Evolutionary conservation across 2,113 vertebrate species (phyloP).

Genomic region (Cyanistes caeruleus): DNA sequence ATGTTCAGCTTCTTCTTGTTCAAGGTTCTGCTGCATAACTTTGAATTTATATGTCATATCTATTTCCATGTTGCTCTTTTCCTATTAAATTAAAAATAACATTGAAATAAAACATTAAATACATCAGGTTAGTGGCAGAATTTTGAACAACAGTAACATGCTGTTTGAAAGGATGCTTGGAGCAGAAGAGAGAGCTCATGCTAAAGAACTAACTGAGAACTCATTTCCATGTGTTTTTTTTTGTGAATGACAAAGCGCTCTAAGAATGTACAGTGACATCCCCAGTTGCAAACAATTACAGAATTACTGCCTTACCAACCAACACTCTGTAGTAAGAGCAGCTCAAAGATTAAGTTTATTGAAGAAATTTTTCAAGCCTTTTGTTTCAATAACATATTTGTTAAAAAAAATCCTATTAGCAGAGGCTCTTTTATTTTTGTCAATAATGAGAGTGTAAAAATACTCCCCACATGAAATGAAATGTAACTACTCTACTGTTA

Average conservation of each 20-base stretch:
- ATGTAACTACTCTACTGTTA: not conserved
- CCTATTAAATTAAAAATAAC: slow-evolving; percentile 74
- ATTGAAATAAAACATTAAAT: not conserved
- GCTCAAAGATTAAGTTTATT: not conserved
- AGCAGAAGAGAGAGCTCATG: not conserved
- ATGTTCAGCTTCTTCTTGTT: slow-evolving; percentile 93
- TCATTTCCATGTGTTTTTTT: not conserved
- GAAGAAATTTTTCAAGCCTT: not conserved
- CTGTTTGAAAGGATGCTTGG: not conserved
- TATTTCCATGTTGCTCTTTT: slow-evolving; percentile 97
- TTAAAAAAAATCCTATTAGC: not conserved
- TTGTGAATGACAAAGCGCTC: not conserved
- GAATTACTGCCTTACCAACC: not conserved
- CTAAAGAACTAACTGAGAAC: not conserved
- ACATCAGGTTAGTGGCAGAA: not conserved
- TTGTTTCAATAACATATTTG: not conserved
- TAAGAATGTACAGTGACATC: not conserved
- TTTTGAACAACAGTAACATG: not conserved
- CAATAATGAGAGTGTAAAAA: not conserved
- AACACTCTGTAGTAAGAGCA: not conserved
- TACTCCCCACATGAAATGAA: not conserved
- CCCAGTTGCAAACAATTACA: not conserved
- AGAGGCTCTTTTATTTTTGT: not conserved
- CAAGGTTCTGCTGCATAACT: slow-evolving; percentile 93
- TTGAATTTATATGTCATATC: slow-evolving; percentile 97